Percentiles rank a stretch among this genome's conserved stretches.
Evolutionary conservation across 1,140 invertebrate genomes (phyloP).

Genomic region (Chironomus striatipennis): DNA sequence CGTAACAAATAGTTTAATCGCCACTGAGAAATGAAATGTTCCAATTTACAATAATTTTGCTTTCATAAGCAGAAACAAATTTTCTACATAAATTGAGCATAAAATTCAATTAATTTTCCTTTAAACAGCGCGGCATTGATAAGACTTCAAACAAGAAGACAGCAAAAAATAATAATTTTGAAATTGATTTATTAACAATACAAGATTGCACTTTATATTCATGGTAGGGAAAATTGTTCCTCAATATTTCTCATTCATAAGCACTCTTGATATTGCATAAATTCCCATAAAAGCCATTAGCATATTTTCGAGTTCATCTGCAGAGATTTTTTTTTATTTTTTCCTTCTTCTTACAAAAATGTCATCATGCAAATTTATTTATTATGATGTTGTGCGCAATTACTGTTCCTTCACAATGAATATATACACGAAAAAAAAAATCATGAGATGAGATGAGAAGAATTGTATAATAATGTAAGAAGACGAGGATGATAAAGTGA

Average conservation of each 20-base stretch:
- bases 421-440: too few relatives aligned
- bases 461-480: background rate
- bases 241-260: conserved; percentile 14
- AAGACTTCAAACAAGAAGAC: background rate
- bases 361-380: conserved; percentile 23
- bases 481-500: background rate
- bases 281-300: conserved; percentile 8
- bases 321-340: background rate
- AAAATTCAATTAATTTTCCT: conserved; percentile 10
- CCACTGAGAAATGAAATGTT: background rate
- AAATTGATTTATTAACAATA: conserved; percentile 15
- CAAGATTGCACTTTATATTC: conserved; percentile 12
- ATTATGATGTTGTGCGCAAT: conserved; percentile 23
- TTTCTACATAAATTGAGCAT: background rate
- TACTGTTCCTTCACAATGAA: background rate
- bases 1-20: too few relatives aligned
- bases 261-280: conserved; percentile 8
- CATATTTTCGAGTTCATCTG: conserved; percentile 21
- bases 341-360: background rate
- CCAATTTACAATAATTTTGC: background rate
- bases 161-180: background rate
- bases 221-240: background rate
- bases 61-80: background rate
- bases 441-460: background rate
- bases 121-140: background rate